These are phyloP conservation scores for Atherinosoma microstoma DNA, from an alignment of 2,797 vertebrate species.

Conservation along the genomic window DNA sequence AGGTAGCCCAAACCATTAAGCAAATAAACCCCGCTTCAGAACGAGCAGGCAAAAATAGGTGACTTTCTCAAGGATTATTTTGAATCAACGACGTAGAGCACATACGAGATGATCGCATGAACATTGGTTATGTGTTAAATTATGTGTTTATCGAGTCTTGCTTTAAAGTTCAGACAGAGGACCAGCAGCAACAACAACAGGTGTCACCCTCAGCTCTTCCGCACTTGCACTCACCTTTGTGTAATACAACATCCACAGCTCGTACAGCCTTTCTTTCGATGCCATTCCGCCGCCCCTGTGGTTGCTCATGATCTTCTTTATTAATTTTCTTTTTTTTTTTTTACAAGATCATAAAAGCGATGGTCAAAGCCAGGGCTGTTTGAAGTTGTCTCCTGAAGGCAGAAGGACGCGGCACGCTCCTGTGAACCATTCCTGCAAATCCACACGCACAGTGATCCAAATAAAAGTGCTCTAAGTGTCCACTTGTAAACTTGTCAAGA, in stretches of 20 bases:
- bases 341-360: conserved; percentile 55
- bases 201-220: conserved; percentile 78
- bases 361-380: conserved; percentile 15
- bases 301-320: conserved; percentile 50
- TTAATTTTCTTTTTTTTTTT: conserved; percentile 18
- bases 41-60: not conserved
- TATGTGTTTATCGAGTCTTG: not conserved
- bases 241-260: conserved; percentile 95
- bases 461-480: conserved; percentile 40
- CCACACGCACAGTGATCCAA: conserved; percentile 19
- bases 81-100: not conserved
- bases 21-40: conserved; percentile 41
- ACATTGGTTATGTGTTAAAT: not conserved
- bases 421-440: conserved; percentile 70
- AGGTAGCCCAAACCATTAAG: conserved; percentile 1
- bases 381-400: conserved; percentile 65
- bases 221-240: conserved; percentile 89
- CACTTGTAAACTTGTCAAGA: conserved; percentile 58
- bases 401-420: conserved; percentile 63
- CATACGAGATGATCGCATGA: not conserved
- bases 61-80: conserved; percentile 50
- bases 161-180: conserved; percentile 41
- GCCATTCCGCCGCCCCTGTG: conserved; percentile 85
- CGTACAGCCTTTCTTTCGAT: conserved; percentile 91
- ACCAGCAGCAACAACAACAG: conserved; percentile 77